Evolutionary conservation across 2,113 vertebrate species (phyloP).

Genomic region (Oncorhynchus keta): DNA sequence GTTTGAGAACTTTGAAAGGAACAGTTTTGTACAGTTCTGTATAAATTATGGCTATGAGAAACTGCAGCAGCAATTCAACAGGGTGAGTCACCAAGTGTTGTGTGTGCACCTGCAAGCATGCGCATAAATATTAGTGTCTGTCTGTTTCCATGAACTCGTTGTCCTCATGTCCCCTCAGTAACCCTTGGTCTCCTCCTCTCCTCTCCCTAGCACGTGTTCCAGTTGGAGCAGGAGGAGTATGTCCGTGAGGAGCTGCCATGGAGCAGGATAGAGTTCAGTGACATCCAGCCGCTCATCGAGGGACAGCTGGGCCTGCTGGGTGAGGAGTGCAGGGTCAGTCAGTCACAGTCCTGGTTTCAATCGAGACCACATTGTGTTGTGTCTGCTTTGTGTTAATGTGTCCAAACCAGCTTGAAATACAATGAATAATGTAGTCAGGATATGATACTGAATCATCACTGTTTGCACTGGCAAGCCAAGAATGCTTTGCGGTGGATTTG

Average conservation of each 20-base stretch:
- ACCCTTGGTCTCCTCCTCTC: neutral
- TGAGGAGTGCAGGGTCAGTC: conserved; percentile 76
- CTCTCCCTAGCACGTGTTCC: conserved; percentile 75
- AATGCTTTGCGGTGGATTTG: too few relatives aligned
- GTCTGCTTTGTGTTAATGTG: neutral
- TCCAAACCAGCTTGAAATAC: neutral
- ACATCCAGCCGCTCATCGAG: conserved; percentile 79
- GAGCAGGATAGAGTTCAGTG: conserved; percentile 75
- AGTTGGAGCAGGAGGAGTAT: conserved; percentile 82
- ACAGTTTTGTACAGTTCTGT: conserved; percentile 85
- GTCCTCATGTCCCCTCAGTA: neutral
- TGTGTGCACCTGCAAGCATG: too few relatives aligned
- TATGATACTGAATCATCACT: too few relatives aligned
- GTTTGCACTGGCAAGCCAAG: too few relatives aligned
- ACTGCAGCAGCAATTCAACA: conserved; percentile 81
- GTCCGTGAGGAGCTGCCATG: conserved; percentile 76
- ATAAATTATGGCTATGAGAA: conserved; percentile 84
- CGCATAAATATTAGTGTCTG: neutral
- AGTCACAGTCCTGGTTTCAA: neutral
- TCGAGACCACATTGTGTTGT: neutral
- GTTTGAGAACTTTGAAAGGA: conserved; percentile 80
- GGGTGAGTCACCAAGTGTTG: conserved; percentile 48
- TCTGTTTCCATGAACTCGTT: neutral
- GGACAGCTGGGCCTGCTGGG: conserved; percentile 76
- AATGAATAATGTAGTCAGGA: too few relatives aligned